phyloP scores from a whole-genome alignment of 2,888 invertebrate species.

The Blastobasis lacticolella region DNA sequence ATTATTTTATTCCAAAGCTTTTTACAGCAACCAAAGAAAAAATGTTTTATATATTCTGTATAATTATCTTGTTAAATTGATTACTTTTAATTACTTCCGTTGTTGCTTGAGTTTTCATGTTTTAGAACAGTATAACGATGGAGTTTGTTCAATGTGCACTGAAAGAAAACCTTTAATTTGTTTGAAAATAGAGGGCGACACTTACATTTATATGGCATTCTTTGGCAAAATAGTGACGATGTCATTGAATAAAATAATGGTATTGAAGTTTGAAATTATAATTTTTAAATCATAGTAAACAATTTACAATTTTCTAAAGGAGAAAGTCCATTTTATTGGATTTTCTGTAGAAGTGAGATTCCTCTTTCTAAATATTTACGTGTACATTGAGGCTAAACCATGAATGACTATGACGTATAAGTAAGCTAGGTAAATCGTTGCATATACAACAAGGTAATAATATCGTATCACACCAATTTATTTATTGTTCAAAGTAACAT shows the following conservation, averaged over 20 bases:
- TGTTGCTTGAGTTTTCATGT: constrained; percentile 9
- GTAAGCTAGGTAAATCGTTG: constrained; percentile 23
- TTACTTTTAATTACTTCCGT: constrained; percentile 17
- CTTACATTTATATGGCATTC: no score
- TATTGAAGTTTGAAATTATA: no score
- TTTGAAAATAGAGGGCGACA: no score
- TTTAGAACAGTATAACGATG: no score
- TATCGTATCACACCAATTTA: constrained; percentile 49
- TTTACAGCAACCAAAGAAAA: constrained; percentile 8
- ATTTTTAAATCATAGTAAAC: no score
- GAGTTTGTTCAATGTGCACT: no score
- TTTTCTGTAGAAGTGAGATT: no score
- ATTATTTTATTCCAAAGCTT: constrained; percentile 41
- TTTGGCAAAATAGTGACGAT: no score
- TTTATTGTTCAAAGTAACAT: constrained; percentile 62
- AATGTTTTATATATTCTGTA: constrained; percentile 17
- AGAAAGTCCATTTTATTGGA: no score
- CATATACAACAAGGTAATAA: constrained; percentile 38
- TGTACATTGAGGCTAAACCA: constrained; percentile 16
- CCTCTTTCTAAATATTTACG: not conserved
- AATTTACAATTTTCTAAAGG: no score
- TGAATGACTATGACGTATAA: constrained; percentile 12
- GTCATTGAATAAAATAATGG: no score
- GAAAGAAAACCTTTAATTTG: no score
- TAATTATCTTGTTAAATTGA: constrained; percentile 31